These are phyloP conservation scores for Gopherus evgoodei DNA, from an alignment of 2,113 vertebrate genomes.

Conservation along the genomic window DNA sequence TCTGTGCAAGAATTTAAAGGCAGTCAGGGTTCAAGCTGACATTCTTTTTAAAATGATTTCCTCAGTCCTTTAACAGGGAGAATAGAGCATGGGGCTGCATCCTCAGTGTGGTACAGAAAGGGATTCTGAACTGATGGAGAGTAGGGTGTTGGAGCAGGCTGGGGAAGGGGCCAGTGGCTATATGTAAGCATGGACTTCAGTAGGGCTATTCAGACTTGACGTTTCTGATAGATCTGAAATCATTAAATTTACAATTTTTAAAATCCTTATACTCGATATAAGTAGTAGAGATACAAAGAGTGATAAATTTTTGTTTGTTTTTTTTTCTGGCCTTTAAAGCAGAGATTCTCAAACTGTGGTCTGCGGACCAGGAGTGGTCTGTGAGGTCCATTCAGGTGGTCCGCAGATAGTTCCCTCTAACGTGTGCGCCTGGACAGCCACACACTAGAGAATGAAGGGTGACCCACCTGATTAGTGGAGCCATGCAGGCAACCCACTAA, in stretches of 20 bases:
- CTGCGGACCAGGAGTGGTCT: too few relatives aligned
- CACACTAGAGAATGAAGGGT: too few relatives aligned
- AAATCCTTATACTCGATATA: neutral
- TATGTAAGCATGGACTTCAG: neutral
- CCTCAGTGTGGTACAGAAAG: neutral
- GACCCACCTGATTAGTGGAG: too few relatives aligned
- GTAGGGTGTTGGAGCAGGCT: neutral
- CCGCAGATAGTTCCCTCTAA: too few relatives aligned
- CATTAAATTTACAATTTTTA: too few relatives aligned
- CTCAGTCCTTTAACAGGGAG: neutral
- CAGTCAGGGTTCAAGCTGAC: neutral
- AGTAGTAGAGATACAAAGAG: neutral
- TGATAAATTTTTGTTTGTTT: neutral
- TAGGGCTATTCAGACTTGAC: neutral
- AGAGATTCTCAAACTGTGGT: too few relatives aligned
- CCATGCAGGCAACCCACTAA: too few relatives aligned
- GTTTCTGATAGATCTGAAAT: neutral
- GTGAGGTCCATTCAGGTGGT: too few relatives aligned
- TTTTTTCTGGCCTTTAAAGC: neutral
- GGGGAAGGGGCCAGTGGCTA: neutral
- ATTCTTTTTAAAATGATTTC: constrained; percentile 68
- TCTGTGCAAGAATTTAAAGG: constrained; percentile 36
- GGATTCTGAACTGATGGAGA: fast-evolving
- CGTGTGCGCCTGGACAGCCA: too few relatives aligned
- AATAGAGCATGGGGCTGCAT: neutral